These are phyloP conservation scores for Dipus sagitta DNA, from an alignment of 2,797 vertebrate species.

Conservation along the genomic window DNA sequence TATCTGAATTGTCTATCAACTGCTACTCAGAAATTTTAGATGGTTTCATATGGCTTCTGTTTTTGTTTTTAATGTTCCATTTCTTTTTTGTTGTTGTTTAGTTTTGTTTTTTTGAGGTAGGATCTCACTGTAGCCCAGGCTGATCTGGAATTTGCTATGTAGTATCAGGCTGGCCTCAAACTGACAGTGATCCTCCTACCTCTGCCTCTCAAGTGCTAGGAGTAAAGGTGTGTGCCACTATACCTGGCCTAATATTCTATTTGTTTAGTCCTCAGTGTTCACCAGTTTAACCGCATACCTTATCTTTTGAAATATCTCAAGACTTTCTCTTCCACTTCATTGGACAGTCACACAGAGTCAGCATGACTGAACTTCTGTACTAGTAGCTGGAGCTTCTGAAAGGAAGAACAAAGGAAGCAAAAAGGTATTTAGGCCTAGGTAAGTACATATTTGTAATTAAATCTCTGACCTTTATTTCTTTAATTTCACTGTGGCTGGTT, in stretches of 20 bases:
- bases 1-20: not conserved
- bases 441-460: not conserved
- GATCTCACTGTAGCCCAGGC: too few species aligned
- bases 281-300: not conserved
- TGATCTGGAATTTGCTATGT: too few species aligned
- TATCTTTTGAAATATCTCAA: slow-evolving; percentile 23
- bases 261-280: not conserved
- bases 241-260: not conserved
- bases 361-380: not conserved
- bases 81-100: not conserved
- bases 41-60: not conserved
- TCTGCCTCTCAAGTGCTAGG: too few species aligned
- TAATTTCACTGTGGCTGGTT: not conserved
- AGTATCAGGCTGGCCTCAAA: too few species aligned
- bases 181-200: too few species aligned
- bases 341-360: not conserved
- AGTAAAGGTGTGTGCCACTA: too few species aligned
- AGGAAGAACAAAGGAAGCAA: not conserved
- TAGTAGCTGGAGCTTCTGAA: not conserved
- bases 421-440: not conserved
- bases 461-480: not conserved
- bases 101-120: too few species aligned
- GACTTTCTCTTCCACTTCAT: not conserved
- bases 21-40: not conserved
- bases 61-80: slow-evolving; percentile 11